These are phyloP conservation scores for Numenius arquata DNA, from an alignment of 2,113 vertebrate genomes.

Conservation along the genomic window DNA sequence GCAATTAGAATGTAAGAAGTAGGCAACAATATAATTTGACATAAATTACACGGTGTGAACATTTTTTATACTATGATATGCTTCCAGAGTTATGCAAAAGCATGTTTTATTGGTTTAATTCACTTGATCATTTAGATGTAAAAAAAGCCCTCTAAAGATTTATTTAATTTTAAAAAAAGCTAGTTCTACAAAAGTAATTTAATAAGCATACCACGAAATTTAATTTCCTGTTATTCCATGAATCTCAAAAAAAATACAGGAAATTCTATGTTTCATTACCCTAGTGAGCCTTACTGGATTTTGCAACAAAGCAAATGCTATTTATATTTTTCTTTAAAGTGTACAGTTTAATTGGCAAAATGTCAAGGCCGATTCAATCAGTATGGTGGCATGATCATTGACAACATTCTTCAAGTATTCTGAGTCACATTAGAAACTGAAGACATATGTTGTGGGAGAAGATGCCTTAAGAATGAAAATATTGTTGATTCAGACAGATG, in stretches of 20 bases:
- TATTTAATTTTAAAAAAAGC: neutral
- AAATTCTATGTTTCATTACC: neutral
- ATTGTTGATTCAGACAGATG: constrained; percentile 36
- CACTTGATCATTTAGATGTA: neutral
- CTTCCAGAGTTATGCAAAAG: neutral
- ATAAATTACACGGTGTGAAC: neutral
- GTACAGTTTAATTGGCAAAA: constrained; percentile 9
- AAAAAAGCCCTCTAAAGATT: neutral
- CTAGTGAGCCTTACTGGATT: neutral
- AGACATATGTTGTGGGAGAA: constrained; percentile 35
- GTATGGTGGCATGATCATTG: neutral
- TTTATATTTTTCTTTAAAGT: constrained; percentile 9
- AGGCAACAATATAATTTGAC: neutral
- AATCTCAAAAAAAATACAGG: accelerated
- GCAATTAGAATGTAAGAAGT: neutral
- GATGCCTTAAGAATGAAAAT: constrained; percentile 48
- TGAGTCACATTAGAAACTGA: constrained; percentile 7
- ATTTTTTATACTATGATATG: neutral
- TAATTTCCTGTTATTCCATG: neutral
- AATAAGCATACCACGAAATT: neutral
- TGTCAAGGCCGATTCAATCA: neutral
- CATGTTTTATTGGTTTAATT: neutral
- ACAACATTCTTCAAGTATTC: constrained; percentile 7
- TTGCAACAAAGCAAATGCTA: neutral
- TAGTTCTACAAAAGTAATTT: neutral